These are phyloP conservation scores for Myoxocephalus aenaeus DNA, from an alignment of 2,797 vertebrate species.

Conservation along the genomic window DNA sequence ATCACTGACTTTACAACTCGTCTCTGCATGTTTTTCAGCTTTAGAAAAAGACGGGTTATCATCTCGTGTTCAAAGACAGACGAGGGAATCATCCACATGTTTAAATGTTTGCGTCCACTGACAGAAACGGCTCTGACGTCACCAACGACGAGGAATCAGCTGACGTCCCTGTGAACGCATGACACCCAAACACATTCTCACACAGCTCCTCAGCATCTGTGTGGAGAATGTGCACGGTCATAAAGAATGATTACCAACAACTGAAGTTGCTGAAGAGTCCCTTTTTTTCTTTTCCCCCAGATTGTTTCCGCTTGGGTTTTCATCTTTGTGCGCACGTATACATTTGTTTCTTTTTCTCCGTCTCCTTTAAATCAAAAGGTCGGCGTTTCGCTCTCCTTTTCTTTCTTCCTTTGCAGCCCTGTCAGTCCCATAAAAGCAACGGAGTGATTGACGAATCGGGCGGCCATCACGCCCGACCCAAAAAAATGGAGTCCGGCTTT, in stretches of 20 bases:
- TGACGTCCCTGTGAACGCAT: conserved; percentile 8
- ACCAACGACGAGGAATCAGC: conserved; percentile 4
- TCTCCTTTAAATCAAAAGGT: conserved; percentile 47
- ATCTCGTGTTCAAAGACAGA: conserved; percentile 24
- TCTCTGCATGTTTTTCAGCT: conserved; percentile 5
- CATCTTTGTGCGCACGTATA: conserved; percentile 13
- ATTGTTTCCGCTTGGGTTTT: conserved; percentile 5
- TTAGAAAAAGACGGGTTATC: not conserved
- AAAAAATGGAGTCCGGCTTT: conserved; percentile 55
- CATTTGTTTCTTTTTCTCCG: conserved; percentile 26
- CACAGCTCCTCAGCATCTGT: conserved; percentile 1
- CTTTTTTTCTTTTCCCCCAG: not conserved
- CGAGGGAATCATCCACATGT: conserved; percentile 48
- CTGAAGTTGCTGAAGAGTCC: not conserved
- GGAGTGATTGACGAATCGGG: conserved; percentile 67
- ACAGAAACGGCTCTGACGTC: conserved; percentile 14
- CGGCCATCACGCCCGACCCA: conserved; percentile 59
- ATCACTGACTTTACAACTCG: not conserved
- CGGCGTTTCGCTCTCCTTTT: conserved; percentile 27
- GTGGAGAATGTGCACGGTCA: not conserved
- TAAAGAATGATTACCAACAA: conserved; percentile 10
- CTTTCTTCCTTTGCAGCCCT: conserved; percentile 45
- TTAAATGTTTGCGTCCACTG: conserved; percentile 32
- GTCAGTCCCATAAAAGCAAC: conserved; percentile 59
- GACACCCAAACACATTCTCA: conserved; percentile 1